Base-by-base conservation (phyloP, 2,797 vertebrate species). In the Champsocephalus gunnari region DNA sequence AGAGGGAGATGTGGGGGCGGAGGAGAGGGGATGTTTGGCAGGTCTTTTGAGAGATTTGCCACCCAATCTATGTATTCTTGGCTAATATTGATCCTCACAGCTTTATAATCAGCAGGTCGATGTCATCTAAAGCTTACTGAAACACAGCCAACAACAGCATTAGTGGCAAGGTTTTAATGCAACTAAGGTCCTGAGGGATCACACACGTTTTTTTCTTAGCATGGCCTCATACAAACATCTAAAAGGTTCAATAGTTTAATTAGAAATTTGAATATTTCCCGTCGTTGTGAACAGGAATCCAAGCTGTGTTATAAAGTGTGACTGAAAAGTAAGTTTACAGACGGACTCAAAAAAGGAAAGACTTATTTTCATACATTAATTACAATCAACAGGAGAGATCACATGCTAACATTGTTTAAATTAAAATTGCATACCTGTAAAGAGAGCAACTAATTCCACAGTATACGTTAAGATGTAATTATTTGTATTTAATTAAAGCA, bases 1-100 rank as follows among this genome's bases (percentile, higher is more conserved):
- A 14, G 53, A 38, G 55, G 53, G 77, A 67, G 76, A 61, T 69
- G 49, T 59, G 70, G n/a, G 80, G 67, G 45, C 70, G 79, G 81
- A 83, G 71, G 71, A 83, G 73, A 71, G 59, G 50, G 47, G 45
- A 51, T 79, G 72, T 76, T 78, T 79, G 78, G 82, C 88, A 74
- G 80, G 75, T 73, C 72, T 73, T 73, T 67, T 55, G 66, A 84
- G 85, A 88, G 88, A 92, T 92, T 90, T 90, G 87, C 87, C 85
- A 83, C 81, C 86, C 88, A 79, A 90, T 93, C 88, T 87, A 81
- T 84, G 81, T 86, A 85, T 89, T 87, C 78, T 73, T 87, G 83
- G 74, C 63, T 85, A 66, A 38, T 91, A 93, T 93, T 81, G 93
- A 93, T 92, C 75, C n/a, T 13, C 60, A 19, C 77, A 82, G 87